Evolutionary conservation across 2,888 invertebrate species (phyloP).

Genomic region (Steinernema hermaphroditum): DNA sequence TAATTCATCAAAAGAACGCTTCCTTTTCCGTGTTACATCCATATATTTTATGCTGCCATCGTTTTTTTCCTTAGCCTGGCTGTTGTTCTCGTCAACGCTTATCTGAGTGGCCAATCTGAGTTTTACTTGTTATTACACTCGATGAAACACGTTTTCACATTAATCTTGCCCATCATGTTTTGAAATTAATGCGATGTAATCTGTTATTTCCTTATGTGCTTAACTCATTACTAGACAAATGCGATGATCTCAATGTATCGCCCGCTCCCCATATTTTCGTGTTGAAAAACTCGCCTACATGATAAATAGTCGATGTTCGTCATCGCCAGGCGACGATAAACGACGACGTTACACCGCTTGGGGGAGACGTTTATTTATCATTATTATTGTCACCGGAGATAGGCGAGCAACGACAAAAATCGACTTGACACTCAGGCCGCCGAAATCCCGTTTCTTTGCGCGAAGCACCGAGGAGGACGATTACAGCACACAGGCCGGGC

Average conservation of each 20-base stretch:
- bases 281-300: neutral
- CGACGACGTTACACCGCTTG: neutral
- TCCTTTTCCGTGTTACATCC: too few species aligned
- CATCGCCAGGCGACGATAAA: neutral
- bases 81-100: too few species aligned
- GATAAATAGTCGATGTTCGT: neutral
- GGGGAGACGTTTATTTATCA: slow-evolving; percentile 6
- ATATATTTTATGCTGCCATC: too few species aligned
- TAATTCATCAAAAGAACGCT: too few species aligned
- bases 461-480: neutral
- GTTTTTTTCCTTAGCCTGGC: too few species aligned
- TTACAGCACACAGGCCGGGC: slow-evolving; percentile 14
- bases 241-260: neutral
- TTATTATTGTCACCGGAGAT: slow-evolving; percentile 14
- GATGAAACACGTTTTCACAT: too few species aligned
- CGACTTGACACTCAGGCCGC: slow-evolving; percentile 26
- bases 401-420: slow-evolving; percentile 24
- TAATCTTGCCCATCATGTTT: too few species aligned
- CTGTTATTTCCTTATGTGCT: too few species aligned
- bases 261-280: neutral
- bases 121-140: too few species aligned
- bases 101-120: too few species aligned
- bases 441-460: slow-evolving; percentile 25
- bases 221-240: too few species aligned
- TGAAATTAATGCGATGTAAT: too few species aligned